Conservation (phyloP, 2,888 invertebrate genomes). For the Lepidochitona cinerea region DNA sequence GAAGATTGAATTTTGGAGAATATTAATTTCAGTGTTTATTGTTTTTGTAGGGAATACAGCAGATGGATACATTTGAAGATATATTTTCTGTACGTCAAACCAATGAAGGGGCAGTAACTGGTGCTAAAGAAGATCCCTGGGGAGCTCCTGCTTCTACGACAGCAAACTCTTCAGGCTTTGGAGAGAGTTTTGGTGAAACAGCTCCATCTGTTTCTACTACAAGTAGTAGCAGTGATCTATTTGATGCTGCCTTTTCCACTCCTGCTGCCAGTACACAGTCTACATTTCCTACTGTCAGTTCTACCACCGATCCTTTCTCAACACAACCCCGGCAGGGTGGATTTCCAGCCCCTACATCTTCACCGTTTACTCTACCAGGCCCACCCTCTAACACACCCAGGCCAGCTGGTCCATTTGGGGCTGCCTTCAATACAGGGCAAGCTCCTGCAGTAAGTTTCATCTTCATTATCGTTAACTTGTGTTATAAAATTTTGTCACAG, state of each 20-base stretch:
- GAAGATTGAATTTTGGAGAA: too few species aligned
- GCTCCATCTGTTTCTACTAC: background rate
- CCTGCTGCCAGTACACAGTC: background rate
- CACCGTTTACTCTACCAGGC: background rate
- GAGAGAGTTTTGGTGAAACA: background rate
- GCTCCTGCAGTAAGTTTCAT: background rate
- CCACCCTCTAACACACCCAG: too few species aligned
- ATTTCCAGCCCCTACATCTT: background rate
- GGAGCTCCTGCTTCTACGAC: background rate
- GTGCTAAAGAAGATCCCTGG: background rate
- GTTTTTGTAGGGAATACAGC: background rate
- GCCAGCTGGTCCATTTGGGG: background rate
- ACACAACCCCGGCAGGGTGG: background rate
- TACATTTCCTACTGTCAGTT: background rate
- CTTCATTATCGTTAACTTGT: too few species aligned
- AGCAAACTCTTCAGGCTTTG: background rate
- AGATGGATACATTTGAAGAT: background rate
- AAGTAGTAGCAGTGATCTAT: background rate
- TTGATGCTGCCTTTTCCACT: background rate
- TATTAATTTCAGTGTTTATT: background rate
- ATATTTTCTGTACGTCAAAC: background rate
- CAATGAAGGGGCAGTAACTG: background rate
- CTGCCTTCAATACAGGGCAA: background rate
- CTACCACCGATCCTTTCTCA: background rate
- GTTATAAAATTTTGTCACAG: too few species aligned